These are phyloP conservation scores for Globia sparganii DNA, from an alignment of 2,888 invertebrate genomes.

Conservation along the genomic window DNA sequence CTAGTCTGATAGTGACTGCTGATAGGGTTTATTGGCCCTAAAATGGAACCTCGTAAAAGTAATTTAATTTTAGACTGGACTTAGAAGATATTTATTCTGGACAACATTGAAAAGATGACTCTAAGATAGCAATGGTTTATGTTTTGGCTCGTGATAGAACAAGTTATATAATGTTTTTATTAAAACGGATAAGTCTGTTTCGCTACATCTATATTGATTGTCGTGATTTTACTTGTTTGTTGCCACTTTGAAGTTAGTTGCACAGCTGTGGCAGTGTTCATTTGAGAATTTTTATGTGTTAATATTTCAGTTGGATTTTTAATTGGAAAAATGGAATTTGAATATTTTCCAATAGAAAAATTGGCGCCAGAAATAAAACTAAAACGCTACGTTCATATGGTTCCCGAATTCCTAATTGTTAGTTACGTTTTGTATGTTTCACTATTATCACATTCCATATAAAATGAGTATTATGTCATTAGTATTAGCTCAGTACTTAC, in stretches of 20 bases:
- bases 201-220: constrained; percentile 47
- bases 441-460: constrained; percentile 6
- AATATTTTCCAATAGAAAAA: background rate
- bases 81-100: constrained; percentile 44
- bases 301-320: background rate
- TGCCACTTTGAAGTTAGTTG: background rate
- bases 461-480: constrained; percentile 29
- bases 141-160: constrained; percentile 46
- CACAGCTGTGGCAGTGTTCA: constrained; percentile 6
- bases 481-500: constrained; percentile 30
- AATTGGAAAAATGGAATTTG: background rate
- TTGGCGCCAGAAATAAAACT: background rate
- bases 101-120: constrained; percentile 53
- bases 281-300: constrained; percentile 3
- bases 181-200: constrained; percentile 44
- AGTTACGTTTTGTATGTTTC: background rate
- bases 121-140: constrained; percentile 52
- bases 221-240: constrained; percentile 30
- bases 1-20: constrained; percentile 47
- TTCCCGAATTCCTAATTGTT: constrained; percentile 2
- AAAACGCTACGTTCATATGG: background rate
- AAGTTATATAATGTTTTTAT: constrained; percentile 48
- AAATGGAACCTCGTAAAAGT: constrained; percentile 57
- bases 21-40: constrained; percentile 59
- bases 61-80: constrained; percentile 58